Base-by-base conservation (phyloP, 1,140 invertebrate genomes). In the Nautilus pompilius region DNA sequence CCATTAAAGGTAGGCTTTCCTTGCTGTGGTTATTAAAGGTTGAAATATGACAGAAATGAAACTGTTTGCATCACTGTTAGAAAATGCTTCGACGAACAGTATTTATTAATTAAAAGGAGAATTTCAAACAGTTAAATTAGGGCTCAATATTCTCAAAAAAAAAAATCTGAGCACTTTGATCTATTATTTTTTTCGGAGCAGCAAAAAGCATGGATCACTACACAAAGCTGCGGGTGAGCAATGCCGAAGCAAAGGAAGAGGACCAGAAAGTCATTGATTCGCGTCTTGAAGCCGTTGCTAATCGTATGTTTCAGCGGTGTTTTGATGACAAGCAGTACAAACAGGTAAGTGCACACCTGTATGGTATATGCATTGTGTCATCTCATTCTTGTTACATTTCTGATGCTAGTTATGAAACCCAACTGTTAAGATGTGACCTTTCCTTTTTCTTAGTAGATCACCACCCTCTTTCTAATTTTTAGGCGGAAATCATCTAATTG, bases 291-390 rank as follows among this genome's bases (percentile, higher is more conserved):
- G 90, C 89, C 2, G 96, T 99, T 70, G 95, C 99, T 0, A 93
- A 99, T 80, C 87, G 93, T 53, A 98, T 99, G 93, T 98, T 99
- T 79, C 90, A 96, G 71, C 85, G 95, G 67, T 99, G 96, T 76
- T 86, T 99, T 45, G 92, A 94, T 65, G 94, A 97, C 82, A 90
- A 90, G 59, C 94, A 98, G 76, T 97, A 90, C 80, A 89, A 93
- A 57, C 95, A 99, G 73, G 79, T 76, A 33, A 48, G 36, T 62
- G 46, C n/a, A n/a, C n/a, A n/a, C n/a, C n/a, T n/a, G n/a, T n/a
- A n/a, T n/a, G 2, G 17, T 5, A 8, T 17, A 48, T 48, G 24
- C n/a, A 48, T 17, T 48, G 45, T 48, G 24, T 2, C 10, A 41
- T 41, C 10, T 41, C 10, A 13, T 41, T n/a, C n/a, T n/a, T n/a